A percentile compares a stretch with the other conserved stretches of the same genome.
These are phyloP conservation scores for Druon quercuslanigerum DNA, from an alignment of 1,140 invertebrate genomes.

Conservation along the genomic window DNA sequence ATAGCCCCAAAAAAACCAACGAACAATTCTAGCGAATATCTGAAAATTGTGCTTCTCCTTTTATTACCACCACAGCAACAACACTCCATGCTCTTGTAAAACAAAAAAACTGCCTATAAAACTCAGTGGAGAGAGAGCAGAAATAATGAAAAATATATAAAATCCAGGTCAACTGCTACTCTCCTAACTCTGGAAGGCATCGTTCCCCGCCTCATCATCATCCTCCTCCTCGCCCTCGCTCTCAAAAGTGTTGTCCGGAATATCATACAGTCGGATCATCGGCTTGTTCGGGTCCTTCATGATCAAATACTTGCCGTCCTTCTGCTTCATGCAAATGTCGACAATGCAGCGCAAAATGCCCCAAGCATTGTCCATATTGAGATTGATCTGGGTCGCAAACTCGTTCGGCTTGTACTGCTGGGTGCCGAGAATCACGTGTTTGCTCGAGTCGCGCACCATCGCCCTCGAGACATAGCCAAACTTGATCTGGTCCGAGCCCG, in stretches of 20 bases:
- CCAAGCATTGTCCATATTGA: constrained; percentile 99
- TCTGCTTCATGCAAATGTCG: constrained; percentile 98
- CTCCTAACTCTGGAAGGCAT: constrained; percentile 76
- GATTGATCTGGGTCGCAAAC: constrained; percentile 98
- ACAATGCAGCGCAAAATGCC: constrained; percentile 98
- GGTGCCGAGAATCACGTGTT: constrained; percentile 98
- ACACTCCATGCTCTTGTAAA: too few species aligned
- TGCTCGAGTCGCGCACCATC: constrained; percentile 94
- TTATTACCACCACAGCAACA: constrained; percentile 28
- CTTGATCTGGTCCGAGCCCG: constrained; percentile 98
- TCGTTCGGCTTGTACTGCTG: constrained; percentile 99
- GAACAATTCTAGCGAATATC: not conserved
- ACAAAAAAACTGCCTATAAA: too few species aligned
- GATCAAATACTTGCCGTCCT: constrained; percentile 97
- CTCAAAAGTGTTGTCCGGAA: constrained; percentile 98
- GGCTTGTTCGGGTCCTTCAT: constrained; percentile 99
- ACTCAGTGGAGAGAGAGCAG: too few species aligned
- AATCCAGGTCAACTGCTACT: not conserved
- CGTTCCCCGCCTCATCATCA: constrained; percentile 82
- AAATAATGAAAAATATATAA: too few species aligned
- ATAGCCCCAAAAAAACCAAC: too few species aligned
- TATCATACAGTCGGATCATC: constrained; percentile 96
- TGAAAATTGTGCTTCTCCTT: not conserved
- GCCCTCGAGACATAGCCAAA: constrained; percentile 98
- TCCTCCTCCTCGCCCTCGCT: constrained; percentile 96